Evolutionary conservation across 2,797 vertebrate genomes (phyloP), one percentile per base, ranked within the genome.

Genomic region (Pygocentrus nattereri): DNA sequence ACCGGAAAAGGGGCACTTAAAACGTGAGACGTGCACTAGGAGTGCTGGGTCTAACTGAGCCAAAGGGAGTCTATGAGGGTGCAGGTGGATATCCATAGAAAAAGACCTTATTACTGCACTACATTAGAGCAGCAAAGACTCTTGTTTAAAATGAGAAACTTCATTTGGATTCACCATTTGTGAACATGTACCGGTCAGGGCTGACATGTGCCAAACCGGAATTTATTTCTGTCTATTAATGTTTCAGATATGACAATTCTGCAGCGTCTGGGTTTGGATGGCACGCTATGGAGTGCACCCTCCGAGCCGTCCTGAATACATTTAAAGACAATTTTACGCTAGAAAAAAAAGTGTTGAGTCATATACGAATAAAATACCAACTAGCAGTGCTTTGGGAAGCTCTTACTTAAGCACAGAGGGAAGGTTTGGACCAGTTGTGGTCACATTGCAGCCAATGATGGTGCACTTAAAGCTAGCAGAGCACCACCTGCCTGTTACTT

Each of bases 51-150:
- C 6, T 27, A 5, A 34, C 54, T 49, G n/a, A 18, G 71, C 44
- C 21, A 27, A 34, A 78, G 50, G 25, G 69, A 79, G 52, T 90
- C 89, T 92, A 89, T 86, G 93, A 91, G 87, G 81, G 86, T 49
- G 85, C 87, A 69, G 89, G 89, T 82, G 89, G 41, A 11, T 72
- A 58, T 84, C 88, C 88, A 90, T 78, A 90, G 41, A 71, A 3
- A 71, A 52, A 44, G 25, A 52, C 27, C 18, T 69, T 4, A 31
- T 18, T 50, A 44, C 49, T 41, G 61, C n/a, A 19, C 41, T 11
- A 81, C 68, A 67, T 30, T 50, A 64, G 4, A 21, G 10, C 21
- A 52, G 13, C 27, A n/a, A 16, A 38, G 3, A 16, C 16, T 67
- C 13, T n/a, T 23, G 0, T 71, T 23, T 69, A 18, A 5, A 12